Conservation (phyloP, 2,797 vertebrate genomes). For the Tadarida brasiliensis region DNA sequence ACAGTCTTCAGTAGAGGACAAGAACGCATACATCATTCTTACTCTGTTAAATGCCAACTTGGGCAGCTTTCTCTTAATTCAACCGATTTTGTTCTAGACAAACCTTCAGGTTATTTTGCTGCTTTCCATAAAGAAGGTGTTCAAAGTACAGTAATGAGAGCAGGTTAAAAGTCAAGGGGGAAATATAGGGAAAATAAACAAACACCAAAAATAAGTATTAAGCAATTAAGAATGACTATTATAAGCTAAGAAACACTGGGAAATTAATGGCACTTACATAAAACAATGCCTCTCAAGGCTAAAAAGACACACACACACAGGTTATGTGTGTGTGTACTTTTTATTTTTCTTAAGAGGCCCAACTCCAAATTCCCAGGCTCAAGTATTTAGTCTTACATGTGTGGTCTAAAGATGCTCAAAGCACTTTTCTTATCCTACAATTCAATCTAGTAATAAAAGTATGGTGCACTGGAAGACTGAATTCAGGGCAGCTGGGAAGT, state of each 20-base stretch:
- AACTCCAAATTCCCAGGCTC: constrained; percentile 68
- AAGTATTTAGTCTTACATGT: constrained; percentile 53
- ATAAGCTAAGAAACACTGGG: constrained; percentile 36
- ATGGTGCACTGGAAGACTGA: constrained; percentile 69
- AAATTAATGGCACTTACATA: constrained; percentile 54
- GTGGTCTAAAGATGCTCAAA: constrained; percentile 76
- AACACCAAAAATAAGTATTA: not conserved
- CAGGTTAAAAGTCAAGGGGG: constrained; percentile 37
- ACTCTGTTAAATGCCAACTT: not conserved
- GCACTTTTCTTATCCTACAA: constrained; percentile 75
- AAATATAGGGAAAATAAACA: constrained; percentile 56
- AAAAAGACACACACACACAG: not conserved
- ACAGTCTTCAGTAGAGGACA: constrained; percentile 8
- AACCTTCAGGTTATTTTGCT: constrained; percentile 54
- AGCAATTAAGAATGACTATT: constrained; percentile 13
- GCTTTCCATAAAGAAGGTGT: constrained; percentile 39
- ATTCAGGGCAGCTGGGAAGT: constrained; percentile 72
- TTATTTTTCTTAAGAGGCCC: not conserved
- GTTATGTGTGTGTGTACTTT: too few species aligned
- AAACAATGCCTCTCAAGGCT: constrained; percentile 47
- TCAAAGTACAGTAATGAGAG: constrained; percentile 63
- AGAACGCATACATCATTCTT: not conserved
- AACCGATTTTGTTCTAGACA: constrained; percentile 53
- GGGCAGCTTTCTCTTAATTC: constrained; percentile 10
- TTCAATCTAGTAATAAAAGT: constrained; percentile 71